Conservation (phyloP, 2,113 vertebrate species). For the Felis chaus region DNA sequence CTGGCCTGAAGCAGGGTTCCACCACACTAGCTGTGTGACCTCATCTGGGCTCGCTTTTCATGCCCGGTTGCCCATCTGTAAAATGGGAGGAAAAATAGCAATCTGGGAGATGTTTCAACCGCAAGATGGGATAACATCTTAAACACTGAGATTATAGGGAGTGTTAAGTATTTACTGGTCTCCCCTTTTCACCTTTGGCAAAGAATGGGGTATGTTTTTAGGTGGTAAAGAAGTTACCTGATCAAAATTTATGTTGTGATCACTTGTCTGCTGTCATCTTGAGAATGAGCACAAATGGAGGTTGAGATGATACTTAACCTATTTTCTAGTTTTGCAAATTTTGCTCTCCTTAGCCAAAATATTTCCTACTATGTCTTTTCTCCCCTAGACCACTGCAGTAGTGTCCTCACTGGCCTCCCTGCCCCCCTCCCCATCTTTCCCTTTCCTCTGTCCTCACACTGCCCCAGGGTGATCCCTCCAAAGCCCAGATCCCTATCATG, state of each 20-base stretch:
- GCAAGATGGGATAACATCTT: fast-evolving
- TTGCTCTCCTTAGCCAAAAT: neutral
- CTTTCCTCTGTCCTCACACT: neutral
- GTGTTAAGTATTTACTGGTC: neutral
- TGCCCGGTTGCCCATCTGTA: neutral
- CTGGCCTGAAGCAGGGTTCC: neutral
- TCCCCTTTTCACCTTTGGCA: neutral
- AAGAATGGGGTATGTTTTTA: neutral
- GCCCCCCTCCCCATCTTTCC: neutral
- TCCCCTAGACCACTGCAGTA: neutral
- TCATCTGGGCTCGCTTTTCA: neutral
- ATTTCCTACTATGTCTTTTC: neutral
- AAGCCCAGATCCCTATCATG: neutral
- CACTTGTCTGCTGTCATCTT: neutral
- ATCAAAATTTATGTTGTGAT: neutral
- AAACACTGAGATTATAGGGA: neutral
- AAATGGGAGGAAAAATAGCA: neutral
- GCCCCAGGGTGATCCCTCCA: neutral
- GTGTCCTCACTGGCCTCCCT: neutral
- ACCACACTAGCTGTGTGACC: neutral
- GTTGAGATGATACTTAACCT: neutral
- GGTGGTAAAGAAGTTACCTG: neutral
- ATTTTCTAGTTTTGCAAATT: neutral
- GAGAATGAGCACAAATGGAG: neutral
- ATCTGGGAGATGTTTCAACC: neutral